Percentiles rank a stretch among this genome's conserved stretches.
Conservation (phyloP, 2,888 invertebrate genomes). For the Megastigmus dorsalis region DNA sequence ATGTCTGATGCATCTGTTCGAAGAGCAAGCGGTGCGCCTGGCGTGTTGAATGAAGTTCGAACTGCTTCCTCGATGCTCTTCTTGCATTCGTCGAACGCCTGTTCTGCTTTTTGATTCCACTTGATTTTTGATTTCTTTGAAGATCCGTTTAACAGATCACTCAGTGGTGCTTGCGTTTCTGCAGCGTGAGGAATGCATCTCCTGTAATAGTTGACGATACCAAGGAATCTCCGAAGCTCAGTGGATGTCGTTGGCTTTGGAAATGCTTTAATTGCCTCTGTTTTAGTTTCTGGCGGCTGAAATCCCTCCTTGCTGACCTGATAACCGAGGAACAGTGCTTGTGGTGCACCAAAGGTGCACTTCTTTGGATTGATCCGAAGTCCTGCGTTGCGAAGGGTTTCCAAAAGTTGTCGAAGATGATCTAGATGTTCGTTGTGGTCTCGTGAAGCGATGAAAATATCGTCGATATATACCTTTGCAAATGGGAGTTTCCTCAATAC, state of each 20-base stretch:
- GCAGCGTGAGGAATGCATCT: not conserved
- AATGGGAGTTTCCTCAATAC: no score
- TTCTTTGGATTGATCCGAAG: slow-evolving; percentile 42
- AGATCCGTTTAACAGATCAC: not conserved
- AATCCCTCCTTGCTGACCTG: no score
- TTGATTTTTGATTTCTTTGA: not conserved
- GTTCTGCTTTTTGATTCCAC: not conserved
- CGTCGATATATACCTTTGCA: slow-evolving; percentile 48
- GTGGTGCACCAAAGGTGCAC: not conserved
- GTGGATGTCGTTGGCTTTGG: not conserved
- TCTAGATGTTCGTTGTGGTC: slow-evolving; percentile 41
- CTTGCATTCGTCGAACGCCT: not conserved
- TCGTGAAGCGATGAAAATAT: slow-evolving; percentile 49
- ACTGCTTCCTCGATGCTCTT: not conserved
- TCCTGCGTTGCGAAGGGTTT: slow-evolving; percentile 22
- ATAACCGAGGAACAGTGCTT: not conserved
- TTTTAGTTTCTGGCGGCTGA: no score
- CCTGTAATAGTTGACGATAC: not conserved
- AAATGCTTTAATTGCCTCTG: not conserved
- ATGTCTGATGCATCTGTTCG: not conserved
- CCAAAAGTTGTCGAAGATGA: slow-evolving; percentile 46
- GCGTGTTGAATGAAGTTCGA: not conserved
- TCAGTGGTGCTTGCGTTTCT: not conserved
- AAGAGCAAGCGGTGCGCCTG: not conserved
- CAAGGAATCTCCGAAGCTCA: not conserved